These are phyloP conservation scores for Orientallactaga sibirica DNA, from an alignment of 2,797 vertebrate species.

Conservation along the genomic window DNA sequence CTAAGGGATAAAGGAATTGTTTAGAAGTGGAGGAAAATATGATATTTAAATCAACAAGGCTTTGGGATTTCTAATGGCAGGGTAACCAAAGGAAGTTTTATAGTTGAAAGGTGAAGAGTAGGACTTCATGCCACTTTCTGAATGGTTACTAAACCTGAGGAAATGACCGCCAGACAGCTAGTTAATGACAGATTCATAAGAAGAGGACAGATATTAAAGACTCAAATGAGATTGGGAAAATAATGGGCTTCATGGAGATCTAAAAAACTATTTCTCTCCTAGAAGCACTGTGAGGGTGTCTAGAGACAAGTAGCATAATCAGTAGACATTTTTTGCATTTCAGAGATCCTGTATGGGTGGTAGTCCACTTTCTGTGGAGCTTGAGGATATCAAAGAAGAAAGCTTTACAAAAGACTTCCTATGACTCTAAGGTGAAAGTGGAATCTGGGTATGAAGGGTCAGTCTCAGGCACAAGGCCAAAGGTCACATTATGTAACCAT, in stretches of 20 bases:
- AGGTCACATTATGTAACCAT: background rate
- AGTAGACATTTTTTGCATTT: background rate
- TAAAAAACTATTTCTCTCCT: background rate
- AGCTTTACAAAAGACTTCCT: background rate
- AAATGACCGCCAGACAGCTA: background rate
- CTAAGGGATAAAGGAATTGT: background rate
- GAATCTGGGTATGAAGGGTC: background rate
- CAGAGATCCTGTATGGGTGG: background rate
- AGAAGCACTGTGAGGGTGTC: background rate
- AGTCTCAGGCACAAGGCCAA: no score
- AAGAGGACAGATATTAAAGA: background rate
- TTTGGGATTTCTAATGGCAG: background rate
- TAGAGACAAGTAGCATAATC: background rate
- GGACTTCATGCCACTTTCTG: background rate
- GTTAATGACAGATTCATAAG: background rate
- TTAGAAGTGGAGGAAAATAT: background rate
- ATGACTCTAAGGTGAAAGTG: accelerated
- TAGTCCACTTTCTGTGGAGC: background rate
- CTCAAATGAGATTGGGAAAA: background rate
- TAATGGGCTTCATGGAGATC: background rate
- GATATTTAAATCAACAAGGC: background rate
- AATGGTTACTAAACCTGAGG: background rate
- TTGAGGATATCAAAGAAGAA: background rate
- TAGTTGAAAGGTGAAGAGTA: background rate
- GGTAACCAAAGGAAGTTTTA: background rate